Evolutionary conservation across 2,797 vertebrate genomes (phyloP).

Genomic region (Glyptemys insculpta): DNA sequence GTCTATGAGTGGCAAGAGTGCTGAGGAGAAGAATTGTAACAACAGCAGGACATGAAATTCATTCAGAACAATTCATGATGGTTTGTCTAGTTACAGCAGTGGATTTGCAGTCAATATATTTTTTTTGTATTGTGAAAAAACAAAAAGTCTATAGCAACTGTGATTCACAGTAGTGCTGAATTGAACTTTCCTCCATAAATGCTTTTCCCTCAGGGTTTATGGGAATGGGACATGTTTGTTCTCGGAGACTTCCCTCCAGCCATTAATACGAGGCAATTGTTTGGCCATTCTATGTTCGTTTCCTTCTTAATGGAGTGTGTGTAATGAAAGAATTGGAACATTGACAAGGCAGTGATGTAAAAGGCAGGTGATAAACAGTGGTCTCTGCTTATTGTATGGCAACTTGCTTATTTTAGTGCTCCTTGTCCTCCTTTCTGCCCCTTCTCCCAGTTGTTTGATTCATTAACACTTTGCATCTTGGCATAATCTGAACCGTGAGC

Average conservation of each 20-base stretch:
- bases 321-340: background rate
- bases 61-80: background rate
- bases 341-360: background rate
- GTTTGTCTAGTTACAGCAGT: background rate
- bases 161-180: background rate
- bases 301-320: slow-evolving; percentile 48
- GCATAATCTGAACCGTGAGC: background rate
- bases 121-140: background rate
- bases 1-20: background rate
- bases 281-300: slow-evolving; percentile 16
- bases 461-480: background rate
- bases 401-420: background rate
- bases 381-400: background rate
- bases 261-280: slow-evolving; percentile 17
- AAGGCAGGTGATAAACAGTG: background rate
- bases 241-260: background rate
- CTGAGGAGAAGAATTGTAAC: background rate
- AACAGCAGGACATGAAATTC: background rate
- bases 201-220: background rate
- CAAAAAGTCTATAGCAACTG: background rate
- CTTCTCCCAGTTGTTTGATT: slow-evolving; percentile 15
- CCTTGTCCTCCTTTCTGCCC: background rate
- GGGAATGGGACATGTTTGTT: background rate
- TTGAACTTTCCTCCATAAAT: slow-evolving; percentile 35
- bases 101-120: background rate